phyloP scores from a whole-genome alignment of 1,140 invertebrate species.

The Sycophila sp. region DNA sequence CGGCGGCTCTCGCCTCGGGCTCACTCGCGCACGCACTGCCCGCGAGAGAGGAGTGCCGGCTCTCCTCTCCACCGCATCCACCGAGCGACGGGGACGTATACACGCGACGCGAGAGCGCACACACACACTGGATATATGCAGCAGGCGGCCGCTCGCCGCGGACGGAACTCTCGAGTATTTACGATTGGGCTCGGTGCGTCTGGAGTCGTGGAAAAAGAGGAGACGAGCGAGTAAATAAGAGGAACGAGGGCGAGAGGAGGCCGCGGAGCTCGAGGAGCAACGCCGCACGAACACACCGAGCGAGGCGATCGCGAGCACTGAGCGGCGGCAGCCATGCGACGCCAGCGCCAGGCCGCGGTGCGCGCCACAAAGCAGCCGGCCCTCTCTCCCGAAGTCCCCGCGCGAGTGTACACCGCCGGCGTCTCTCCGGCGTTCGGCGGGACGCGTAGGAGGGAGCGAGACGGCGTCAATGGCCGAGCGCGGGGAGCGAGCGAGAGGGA shows the following conservation, averaged over 20 bases:
- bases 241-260: background rate
- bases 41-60: background rate
- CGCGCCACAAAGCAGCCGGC: background rate
- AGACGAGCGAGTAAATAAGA: no score
- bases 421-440: background rate
- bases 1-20: background rate
- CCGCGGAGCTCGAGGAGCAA: slow-evolving; percentile 27
- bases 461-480: background rate
- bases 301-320: slow-evolving; percentile 58
- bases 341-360: slow-evolving; percentile 39
- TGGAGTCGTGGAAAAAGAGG: no score
- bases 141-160: no score
- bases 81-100: no score
- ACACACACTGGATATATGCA: no score
- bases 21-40: background rate
- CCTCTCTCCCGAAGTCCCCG: background rate
- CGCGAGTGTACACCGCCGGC: background rate
- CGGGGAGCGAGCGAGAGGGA: background rate
- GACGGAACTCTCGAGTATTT: no score
- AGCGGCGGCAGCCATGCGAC: slow-evolving; percentile 58
- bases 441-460: background rate
- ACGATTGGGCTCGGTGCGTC: no score
- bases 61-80: background rate
- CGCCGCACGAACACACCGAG: slow-evolving; percentile 50
- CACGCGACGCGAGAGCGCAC: no score